phyloP scores from a whole-genome alignment of 2,797 vertebrate genomes.

The Crocodylus rhombifer region DNA sequence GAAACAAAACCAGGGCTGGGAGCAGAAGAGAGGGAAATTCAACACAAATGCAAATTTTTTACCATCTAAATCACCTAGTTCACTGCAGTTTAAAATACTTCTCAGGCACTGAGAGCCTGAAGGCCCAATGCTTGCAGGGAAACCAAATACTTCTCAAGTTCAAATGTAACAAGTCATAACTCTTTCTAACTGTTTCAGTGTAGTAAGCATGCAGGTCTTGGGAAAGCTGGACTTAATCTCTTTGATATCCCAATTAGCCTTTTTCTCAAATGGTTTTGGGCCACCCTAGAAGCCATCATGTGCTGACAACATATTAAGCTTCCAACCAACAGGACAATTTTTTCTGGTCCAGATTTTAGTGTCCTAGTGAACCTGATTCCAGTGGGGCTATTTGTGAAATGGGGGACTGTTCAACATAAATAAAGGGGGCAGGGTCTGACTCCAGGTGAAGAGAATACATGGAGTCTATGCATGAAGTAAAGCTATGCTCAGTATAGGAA shows the following conservation, averaged over 20 bases:
- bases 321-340: neutral
- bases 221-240: neutral
- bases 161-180: constrained; percentile 47
- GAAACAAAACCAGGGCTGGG: neutral
- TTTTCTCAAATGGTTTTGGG: neutral
- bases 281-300: neutral
- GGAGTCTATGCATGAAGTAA: neutral
- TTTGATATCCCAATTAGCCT: neutral
- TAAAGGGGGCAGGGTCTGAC: neutral
- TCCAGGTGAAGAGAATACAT: neutral
- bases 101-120: constrained; percentile 26
- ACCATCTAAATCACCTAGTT: constrained; percentile 64
- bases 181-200: neutral
- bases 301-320: no score
- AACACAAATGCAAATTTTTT: constrained; percentile 36
- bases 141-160: neutral
- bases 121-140: neutral
- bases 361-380: accelerated
- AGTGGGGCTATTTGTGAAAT: neutral
- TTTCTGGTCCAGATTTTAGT: neutral
- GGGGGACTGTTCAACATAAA: neutral
- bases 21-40: constrained; percentile 17
- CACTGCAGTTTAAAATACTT: neutral
- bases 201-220: neutral
- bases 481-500: neutral